Conservation (phyloP, 2,888 invertebrate species). For the Callosobruchus maculatus region DNA sequence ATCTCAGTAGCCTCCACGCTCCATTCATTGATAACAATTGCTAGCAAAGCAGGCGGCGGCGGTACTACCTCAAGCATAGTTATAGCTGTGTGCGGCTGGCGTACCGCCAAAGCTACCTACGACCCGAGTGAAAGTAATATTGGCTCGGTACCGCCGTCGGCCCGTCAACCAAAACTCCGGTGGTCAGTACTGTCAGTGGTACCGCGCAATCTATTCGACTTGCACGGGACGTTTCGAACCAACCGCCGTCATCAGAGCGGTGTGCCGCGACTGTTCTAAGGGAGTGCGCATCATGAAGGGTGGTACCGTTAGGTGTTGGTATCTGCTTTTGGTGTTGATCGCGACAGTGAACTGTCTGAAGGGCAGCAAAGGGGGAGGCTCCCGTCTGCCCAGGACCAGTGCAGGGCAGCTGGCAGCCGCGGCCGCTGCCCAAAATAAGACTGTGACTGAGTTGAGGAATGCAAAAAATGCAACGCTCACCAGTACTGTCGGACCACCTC, state of each 20-base stretch:
- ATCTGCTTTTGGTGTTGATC: slow-evolving; percentile 36
- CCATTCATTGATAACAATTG: neutral
- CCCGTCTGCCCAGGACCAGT: slow-evolving; percentile 58
- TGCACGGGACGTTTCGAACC: neutral
- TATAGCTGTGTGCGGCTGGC: slow-evolving; percentile 12
- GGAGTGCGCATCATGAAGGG: slow-evolving; percentile 28
- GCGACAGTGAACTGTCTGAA: slow-evolving; percentile 13
- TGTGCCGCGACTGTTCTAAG: neutral
- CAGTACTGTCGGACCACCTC: slow-evolving; percentile 37
- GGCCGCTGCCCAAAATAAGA: slow-evolving; percentile 47
- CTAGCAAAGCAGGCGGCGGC: slow-evolving; percentile 1
- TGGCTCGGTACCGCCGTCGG: slow-evolving; percentile 26
- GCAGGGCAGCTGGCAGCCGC: slow-evolving; percentile 54
- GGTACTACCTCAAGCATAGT: slow-evolving; percentile 1
- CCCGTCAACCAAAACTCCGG: slow-evolving; percentile 30
- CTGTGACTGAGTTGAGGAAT: slow-evolving; percentile 39
- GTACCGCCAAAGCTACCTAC: slow-evolving; percentile 20
- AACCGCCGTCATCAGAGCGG: neutral
- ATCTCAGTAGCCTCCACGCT: neutral
- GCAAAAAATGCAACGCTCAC: slow-evolving; percentile 22
- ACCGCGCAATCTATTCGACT: slow-evolving; percentile 41
- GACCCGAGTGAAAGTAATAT: slow-evolving; percentile 32
- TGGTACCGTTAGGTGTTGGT: slow-evolving; percentile 36
- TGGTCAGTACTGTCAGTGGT: slow-evolving; percentile 43
- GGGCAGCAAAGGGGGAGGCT: slow-evolving; percentile 38